These are phyloP conservation scores for Nematolebias whitei DNA, from an alignment of 2,113 vertebrate species.

Conservation along the genomic window DNA sequence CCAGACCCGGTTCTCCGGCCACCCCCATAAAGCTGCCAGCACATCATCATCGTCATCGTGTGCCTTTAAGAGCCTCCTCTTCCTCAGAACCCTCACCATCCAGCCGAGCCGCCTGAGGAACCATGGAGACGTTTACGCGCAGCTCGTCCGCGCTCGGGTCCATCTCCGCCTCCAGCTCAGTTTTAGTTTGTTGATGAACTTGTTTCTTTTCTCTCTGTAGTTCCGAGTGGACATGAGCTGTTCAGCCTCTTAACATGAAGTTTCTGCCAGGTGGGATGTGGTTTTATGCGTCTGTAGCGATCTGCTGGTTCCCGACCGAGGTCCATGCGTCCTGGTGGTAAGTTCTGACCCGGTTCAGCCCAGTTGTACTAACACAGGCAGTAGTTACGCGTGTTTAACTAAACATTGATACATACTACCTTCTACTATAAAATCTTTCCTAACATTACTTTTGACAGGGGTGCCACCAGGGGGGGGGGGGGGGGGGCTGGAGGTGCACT, in stretches of 20 bases:
- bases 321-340: conserved; percentile 96
- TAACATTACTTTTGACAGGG: too few relatives aligned
- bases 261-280: conserved; percentile 86
- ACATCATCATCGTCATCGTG: conserved; percentile 47
- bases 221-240: conserved; percentile 55
- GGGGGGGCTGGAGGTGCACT: too few relatives aligned
- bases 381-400: too few relatives aligned
- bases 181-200: conserved; percentile 4
- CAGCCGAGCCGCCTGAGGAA: not conserved
- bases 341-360: conserved; percentile 51
- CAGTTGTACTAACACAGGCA: too few relatives aligned
- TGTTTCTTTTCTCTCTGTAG: conserved; percentile 5
- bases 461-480: too few relatives aligned
- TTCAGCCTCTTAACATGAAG: conserved; percentile 88
- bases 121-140: conserved; percentile 43
- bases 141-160: not conserved
- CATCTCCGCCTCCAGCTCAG: not conserved
- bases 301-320: conserved; percentile 85
- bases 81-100: conserved; percentile 9
- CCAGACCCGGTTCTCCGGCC: conserved; percentile 75
- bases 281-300: conserved; percentile 83
- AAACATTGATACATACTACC: too few relatives aligned
- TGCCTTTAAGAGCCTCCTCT: conserved; percentile 18
- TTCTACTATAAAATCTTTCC: too few relatives aligned
- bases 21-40: conserved; percentile 75